Conservation (phyloP, 2,113 vertebrate species). For the Anarrhichthys ocellatus region DNA sequence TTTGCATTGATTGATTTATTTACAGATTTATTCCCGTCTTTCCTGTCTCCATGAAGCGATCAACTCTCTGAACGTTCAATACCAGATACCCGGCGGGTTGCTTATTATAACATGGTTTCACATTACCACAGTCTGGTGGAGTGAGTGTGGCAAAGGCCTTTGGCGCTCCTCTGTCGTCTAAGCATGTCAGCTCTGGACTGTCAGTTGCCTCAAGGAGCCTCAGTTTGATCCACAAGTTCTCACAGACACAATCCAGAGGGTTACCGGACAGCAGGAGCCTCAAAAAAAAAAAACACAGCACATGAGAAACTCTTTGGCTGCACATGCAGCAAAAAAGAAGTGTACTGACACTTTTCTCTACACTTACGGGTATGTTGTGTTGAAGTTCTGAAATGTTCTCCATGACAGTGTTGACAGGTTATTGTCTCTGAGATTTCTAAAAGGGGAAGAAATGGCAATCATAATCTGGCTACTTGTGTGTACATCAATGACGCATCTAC, state of each 20-base stretch:
- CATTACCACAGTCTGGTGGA: conserved; percentile 93
- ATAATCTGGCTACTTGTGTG: not conserved
- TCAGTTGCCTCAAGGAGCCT: conserved; percentile 87
- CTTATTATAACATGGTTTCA: conserved; percentile 38
- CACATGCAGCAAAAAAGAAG: not conserved
- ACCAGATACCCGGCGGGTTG: conserved; percentile 10
- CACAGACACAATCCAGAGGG: conserved; percentile 94
- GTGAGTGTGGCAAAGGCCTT: conserved; percentile 85
- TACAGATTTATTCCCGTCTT: conserved; percentile 17
- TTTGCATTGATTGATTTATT: conserved; percentile 8
- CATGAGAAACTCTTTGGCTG: not conserved
- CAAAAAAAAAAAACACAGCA: not conserved
- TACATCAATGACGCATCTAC: not conserved
- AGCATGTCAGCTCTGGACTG: conserved; percentile 88
- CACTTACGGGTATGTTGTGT: conserved; percentile 91
- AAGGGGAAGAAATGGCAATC: conserved; percentile 14
- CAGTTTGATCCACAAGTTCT: conserved; percentile 96
- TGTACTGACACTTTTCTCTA: not conserved
- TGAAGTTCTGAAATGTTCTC: conserved; percentile 92
- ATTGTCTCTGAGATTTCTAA: conserved; percentile 94
- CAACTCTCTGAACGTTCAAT: not conserved
- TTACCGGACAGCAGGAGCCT: conserved; percentile 92
- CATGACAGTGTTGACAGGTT: conserved; percentile 92
- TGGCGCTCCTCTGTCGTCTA: conserved; percentile 86
- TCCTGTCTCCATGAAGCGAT: not conserved